phyloP scores from a whole-genome alignment of 2,888 invertebrate species.

The Drosophila helvetica region DNA sequence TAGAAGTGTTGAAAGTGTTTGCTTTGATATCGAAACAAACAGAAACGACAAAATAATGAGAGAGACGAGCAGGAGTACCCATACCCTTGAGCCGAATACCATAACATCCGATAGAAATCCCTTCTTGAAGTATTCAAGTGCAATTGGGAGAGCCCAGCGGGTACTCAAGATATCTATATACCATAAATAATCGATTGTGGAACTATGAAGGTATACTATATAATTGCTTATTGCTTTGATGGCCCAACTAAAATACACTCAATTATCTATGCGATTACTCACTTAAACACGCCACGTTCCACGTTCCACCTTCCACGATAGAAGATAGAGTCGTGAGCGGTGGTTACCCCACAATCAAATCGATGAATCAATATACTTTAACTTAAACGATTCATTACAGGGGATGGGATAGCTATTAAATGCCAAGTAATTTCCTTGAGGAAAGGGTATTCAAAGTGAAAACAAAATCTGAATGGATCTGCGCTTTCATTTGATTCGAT shows the following conservation, averaged over 20 bases:
- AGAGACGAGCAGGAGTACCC: background rate
- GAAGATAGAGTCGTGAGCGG: slow-evolving; percentile 16
- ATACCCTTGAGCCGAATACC: background rate
- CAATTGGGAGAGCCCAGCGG: no score
- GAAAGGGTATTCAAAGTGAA: slow-evolving; percentile 18
- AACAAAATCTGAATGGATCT: slow-evolving; percentile 13
- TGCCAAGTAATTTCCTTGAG: background rate
- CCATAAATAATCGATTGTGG: slow-evolving; percentile 17
- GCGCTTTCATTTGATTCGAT: slow-evolving; percentile 38
- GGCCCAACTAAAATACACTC: slow-evolving; percentile 22
- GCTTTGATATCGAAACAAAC: slow-evolving; percentile 45
- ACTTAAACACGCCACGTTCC: slow-evolving; percentile 32
- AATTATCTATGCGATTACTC: slow-evolving; percentile 21
- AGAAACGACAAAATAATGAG: slow-evolving; percentile 1
- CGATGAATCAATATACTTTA: slow-evolving; percentile 39
- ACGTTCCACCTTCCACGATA: slow-evolving; percentile 3
- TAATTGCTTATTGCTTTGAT: slow-evolving; percentile 30
- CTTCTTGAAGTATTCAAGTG: no score
- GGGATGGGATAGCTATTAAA: background rate
- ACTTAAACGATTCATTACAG: slow-evolving; percentile 23
- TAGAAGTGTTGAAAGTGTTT: slow-evolving; percentile 77
- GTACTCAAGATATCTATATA: slow-evolving; percentile 14
- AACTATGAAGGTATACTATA: background rate
- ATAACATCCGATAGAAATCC: no score
- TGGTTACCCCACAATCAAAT: slow-evolving; percentile 4